Percentiles rank a stretch among this genome's conserved stretches.
These are phyloP conservation scores for Sweltsa coloradensis DNA, from an alignment of 1,140 invertebrate species.

Conservation along the genomic window DNA sequence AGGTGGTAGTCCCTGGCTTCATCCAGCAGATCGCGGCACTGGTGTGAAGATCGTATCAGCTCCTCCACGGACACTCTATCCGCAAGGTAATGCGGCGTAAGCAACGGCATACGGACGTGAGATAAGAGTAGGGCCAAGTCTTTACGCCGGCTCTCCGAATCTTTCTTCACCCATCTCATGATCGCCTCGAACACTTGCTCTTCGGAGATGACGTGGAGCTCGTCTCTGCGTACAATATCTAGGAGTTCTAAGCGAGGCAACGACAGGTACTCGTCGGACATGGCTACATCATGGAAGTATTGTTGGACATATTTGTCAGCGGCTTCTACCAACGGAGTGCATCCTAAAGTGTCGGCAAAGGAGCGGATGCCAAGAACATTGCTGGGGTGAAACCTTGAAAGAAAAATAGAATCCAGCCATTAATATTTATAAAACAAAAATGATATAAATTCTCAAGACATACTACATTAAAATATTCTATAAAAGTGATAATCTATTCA, in stretches of 20 bases:
- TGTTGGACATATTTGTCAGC: slow-evolving; percentile 74
- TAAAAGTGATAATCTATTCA: background rate
- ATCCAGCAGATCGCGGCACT: slow-evolving; percentile 69
- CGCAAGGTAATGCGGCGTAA: slow-evolving; percentile 71
- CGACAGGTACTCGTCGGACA: slow-evolving; percentile 64
- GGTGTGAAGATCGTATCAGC: slow-evolving; percentile 58
- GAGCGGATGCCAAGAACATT: slow-evolving; percentile 74
- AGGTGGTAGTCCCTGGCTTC: slow-evolving; percentile 76
- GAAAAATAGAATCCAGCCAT: slow-evolving; percentile 7
- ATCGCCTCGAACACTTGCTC: slow-evolving; percentile 73
- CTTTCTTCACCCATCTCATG: slow-evolving; percentile 69
- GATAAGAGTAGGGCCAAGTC: slow-evolving; percentile 59
- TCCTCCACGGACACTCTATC: slow-evolving; percentile 76
- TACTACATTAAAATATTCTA: background rate
- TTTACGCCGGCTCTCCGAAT: slow-evolving; percentile 39
- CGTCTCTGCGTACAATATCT: slow-evolving; percentile 63
- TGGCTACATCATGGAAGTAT: slow-evolving; percentile 67
- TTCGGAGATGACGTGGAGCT: slow-evolving; percentile 56
- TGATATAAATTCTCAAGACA: too few species aligned
- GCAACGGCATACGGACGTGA: slow-evolving; percentile 63
- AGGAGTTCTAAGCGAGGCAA: slow-evolving; percentile 51
- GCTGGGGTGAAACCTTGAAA: slow-evolving; percentile 57
- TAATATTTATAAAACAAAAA: background rate
- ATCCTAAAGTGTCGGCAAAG: slow-evolving; percentile 75
- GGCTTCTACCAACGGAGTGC: slow-evolving; percentile 52